Evolutionary conservation across 2,888 invertebrate genomes (phyloP).

Genomic region (Eumacrocentrus americanus): DNA sequence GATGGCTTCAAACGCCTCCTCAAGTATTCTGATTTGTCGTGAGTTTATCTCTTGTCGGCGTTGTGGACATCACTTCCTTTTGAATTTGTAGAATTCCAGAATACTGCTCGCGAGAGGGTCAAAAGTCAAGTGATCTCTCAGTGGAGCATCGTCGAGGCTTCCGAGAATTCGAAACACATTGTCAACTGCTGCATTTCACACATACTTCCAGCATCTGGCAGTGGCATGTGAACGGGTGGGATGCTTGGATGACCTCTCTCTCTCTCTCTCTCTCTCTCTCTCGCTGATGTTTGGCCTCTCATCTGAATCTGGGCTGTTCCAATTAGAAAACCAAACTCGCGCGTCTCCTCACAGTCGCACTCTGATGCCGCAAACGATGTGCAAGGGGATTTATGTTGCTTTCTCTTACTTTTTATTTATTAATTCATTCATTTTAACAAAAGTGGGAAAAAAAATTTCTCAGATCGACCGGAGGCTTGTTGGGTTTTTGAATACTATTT

Average conservation of each 20-base stretch:
- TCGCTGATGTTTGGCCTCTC: background rate
- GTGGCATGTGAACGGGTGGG: constrained; percentile 29
- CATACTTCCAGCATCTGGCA: constrained; percentile 33
- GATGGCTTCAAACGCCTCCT: no score
- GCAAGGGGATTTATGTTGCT: background rate
- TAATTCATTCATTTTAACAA: background rate
- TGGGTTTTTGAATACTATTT: background rate
- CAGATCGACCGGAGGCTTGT: background rate
- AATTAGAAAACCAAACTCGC: constrained; percentile 28
- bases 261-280: background rate
- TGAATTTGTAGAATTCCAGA: background rate
- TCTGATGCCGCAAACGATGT: background rate
- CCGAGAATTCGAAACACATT: constrained; percentile 28
- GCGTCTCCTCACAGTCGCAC: constrained; percentile 4
- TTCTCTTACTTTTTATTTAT: background rate
- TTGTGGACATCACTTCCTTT: background rate
- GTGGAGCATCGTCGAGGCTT: constrained; percentile 18
- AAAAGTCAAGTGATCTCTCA: constrained; percentile 18
- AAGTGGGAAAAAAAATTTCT: background rate
- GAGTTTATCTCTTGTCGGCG: background rate
- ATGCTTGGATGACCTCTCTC: constrained; percentile 11
- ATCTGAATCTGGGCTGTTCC: constrained; percentile 15
- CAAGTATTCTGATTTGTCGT: background rate
- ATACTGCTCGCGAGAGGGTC: constrained; percentile 6
- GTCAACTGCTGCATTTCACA: constrained; percentile 31